Base-by-base conservation (phyloP, 2,888 invertebrate genomes). In the Drosophila austrosaltans region DNA sequence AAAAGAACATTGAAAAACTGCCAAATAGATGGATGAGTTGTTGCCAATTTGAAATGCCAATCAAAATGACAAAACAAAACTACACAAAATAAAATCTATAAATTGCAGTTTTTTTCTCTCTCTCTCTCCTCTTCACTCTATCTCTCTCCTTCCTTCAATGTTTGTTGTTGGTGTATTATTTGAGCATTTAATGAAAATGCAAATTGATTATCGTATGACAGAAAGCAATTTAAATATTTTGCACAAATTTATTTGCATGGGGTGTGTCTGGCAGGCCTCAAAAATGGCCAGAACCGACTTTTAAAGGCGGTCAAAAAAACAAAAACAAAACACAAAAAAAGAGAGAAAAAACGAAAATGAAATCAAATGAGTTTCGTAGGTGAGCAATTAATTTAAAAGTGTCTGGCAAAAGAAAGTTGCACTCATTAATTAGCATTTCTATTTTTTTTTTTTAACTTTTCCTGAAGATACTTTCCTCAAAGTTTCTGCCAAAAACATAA, bases 1-100 rank as follows among this genome's bases (percentile, higher is more conserved):
- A 25, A 25, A 25, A 2, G 12, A 10, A 48, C 61, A 69, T 48
- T 53, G 53, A 44, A 32, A 69, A 66, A 25, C 54, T 70, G 72
- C 57, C 76, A 78, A 64, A 75, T 78, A 62, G 67, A 72, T 71
- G 73, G 48, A 25, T 71, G 73, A 67, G 69, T 57, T 75, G 79
- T 75, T 89, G 88, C 75, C 82, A 77, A 79, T 89, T 89, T 61
- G 56, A 65, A 68, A 71, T 85, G 89, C 62, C 82, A 83, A 89
- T 83, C 82, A 89, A 87, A 58, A 70, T 82, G 86, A 89, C 88
- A 89, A 82, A 75, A 67, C 82, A 89, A 39, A 69, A 67, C 48
- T 48, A 48, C 10, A 12, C 64, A 53, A 81, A 82, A 76, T 81
- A 68, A 81, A 82, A 78, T 87, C 77, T 72, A 89, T 82, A 82